phyloP scores from a whole-genome alignment of 1,140 invertebrate genomes.

The Apocrypta bakeri region DNA sequence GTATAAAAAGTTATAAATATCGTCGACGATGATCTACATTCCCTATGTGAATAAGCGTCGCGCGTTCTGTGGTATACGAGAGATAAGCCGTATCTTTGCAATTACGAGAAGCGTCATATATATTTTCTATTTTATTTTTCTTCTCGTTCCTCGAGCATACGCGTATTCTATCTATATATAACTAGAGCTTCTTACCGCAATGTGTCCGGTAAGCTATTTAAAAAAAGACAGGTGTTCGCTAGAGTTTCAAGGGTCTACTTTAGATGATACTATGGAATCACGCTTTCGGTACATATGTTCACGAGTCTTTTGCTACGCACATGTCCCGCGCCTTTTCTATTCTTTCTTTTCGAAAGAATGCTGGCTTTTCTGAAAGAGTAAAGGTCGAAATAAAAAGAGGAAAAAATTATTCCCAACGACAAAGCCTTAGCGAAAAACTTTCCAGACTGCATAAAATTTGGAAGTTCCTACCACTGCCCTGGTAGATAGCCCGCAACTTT shows the following conservation, averaged over 20 bases:
- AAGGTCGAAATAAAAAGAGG: too few species aligned
- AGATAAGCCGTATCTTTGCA: not conserved
- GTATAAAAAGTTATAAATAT: conserved; percentile 58
- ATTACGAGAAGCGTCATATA: not conserved
- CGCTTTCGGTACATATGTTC: not conserved
- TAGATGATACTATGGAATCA: not conserved
- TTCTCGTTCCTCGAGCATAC: not conserved
- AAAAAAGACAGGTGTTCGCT: conserved; percentile 13
- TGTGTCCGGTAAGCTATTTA: not conserved
- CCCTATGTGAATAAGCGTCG: conserved; percentile 48
- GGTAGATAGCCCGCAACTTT: not conserved
- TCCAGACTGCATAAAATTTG: not conserved
- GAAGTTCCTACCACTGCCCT: not conserved
- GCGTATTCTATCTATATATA: too few species aligned
- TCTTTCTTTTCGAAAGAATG: not conserved
- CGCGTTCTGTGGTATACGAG: not conserved
- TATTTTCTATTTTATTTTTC: not conserved
- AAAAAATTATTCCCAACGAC: not conserved
- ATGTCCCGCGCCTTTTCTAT: not conserved
- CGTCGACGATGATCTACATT: conserved; percentile 11
- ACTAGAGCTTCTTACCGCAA: not conserved
- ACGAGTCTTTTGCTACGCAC: not conserved
- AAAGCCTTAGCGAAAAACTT: not conserved
- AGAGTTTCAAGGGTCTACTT: conserved; percentile 14
- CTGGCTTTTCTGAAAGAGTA: too few species aligned